Percentiles rank a stretch among this genome's conserved stretches.
These are phyloP conservation scores for Autographa gamma DNA, from an alignment of 2,888 invertebrate genomes.

Conservation along the genomic window DNA sequence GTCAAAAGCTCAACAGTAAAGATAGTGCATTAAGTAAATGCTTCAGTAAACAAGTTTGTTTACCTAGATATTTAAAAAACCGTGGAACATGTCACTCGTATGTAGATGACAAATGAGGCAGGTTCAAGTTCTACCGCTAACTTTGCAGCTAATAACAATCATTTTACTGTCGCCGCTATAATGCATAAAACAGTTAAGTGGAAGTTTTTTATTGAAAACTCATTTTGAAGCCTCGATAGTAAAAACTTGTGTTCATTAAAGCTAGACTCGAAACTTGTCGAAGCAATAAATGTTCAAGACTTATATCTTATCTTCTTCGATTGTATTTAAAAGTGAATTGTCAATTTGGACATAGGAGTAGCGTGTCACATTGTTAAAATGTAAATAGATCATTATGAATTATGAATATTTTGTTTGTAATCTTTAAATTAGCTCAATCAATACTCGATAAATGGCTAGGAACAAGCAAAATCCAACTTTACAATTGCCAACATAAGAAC, in stretches of 20 bases:
- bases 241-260: background rate
- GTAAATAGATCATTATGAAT: background rate
- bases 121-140: constrained; percentile 11
- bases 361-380: background rate
- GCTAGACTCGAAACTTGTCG: background rate
- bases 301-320: background rate
- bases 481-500: background rate
- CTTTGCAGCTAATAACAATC: constrained; percentile 1
- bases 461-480: background rate
- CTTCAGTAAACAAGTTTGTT: background rate
- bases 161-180: constrained; percentile 15
- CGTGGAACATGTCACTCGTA: background rate
- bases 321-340: background rate
- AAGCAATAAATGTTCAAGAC: background rate
- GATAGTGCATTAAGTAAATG: constrained; percentile 7
- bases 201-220: constrained; percentile 4
- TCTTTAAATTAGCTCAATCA: background rate
- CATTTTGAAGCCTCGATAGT: background rate
- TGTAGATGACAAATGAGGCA: constrained; percentile 10
- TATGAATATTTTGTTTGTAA: background rate
- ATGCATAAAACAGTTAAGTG: constrained; percentile 12
- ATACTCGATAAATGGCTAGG: background rate
- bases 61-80: constrained; percentile 6
- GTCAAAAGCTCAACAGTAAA: constrained; percentile 15
- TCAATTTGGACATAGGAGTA: background rate